Evolutionary conservation across 64 coral and sea anemone species (phyloP).

Genomic region (Acropora yongei): DNA sequence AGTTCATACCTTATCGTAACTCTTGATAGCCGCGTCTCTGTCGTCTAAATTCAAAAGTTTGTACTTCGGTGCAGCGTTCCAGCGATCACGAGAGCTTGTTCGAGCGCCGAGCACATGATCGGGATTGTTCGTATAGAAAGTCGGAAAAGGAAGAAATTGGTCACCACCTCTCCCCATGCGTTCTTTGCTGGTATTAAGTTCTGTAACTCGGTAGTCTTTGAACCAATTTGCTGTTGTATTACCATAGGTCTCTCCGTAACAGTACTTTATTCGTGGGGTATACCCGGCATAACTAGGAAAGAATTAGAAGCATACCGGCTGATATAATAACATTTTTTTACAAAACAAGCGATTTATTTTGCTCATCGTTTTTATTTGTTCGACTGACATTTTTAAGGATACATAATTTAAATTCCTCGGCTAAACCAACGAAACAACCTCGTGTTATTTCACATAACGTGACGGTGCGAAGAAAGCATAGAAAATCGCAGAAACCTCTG

Average conservation of each 20-base stretch:
- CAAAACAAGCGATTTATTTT: too few species aligned
- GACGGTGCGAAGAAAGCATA: too few species aligned
- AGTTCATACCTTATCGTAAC: constrained; percentile 62
- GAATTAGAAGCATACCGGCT: neutral
- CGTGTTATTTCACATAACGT: neutral
- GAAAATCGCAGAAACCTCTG: too few species aligned
- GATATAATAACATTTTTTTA: too few species aligned
- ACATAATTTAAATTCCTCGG: neutral
- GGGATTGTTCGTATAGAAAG: constrained; percentile 88
- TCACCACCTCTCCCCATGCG: constrained; percentile 84
- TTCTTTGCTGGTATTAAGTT: constrained; percentile 86
- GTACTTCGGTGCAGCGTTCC: constrained; percentile 87
- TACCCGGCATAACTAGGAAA: constrained; percentile 77
- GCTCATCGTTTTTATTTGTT: too few species aligned
- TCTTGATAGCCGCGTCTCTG: constrained; percentile 59
- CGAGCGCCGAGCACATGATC: constrained; percentile 89
- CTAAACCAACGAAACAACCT: neutral
- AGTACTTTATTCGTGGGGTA: constrained; percentile 79
- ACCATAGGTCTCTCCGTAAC: constrained; percentile 79
- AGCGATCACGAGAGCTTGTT: constrained; percentile 82
- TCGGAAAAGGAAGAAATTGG: constrained; percentile 84
- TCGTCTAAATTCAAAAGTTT: constrained; percentile 76
- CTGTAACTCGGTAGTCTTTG: constrained; percentile 73
- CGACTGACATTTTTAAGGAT: neutral
- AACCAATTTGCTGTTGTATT: constrained; percentile 91